Percentiles rank a stretch among this genome's conserved stretches.
Conservation (phyloP, 2,113 vertebrate species). For the Ceyx cyanopectus region DNA sequence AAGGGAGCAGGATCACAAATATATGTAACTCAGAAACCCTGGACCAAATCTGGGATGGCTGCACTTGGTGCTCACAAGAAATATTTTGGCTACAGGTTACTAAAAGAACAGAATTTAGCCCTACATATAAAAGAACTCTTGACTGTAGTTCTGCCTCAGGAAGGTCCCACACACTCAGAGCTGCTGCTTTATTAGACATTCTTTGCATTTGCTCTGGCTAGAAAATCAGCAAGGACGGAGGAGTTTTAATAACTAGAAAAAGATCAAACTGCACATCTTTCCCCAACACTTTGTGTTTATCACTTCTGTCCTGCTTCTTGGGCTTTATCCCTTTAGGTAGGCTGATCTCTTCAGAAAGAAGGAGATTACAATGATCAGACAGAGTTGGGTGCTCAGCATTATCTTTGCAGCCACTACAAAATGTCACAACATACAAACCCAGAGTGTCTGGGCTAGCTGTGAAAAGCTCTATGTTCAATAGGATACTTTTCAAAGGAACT, state of each 20-base stretch:
- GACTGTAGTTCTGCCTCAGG: neutral
- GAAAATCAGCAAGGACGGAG: slow-evolving; percentile 1
- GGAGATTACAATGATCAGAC: neutral
- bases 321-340: neutral
- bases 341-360: slow-evolving; percentile 9
- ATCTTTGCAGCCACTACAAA: neutral
- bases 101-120: neutral
- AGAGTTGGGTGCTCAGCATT: neutral
- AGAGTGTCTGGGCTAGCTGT: neutral
- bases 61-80: neutral
- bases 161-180: neutral
- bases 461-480: neutral
- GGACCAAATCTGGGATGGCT: neutral
- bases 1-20: neutral
- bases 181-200: neutral
- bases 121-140: neutral
- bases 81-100: neutral
- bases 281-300: neutral
- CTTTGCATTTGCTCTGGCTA: neutral
- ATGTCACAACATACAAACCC: neutral
- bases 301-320: neutral
- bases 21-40: neutral
- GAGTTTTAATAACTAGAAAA: neutral
- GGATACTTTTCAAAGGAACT: neutral
- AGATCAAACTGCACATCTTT: neutral